Evolutionary conservation across 2,888 invertebrate species (phyloP).

Genomic region (Polyommatus icarus): DNA sequence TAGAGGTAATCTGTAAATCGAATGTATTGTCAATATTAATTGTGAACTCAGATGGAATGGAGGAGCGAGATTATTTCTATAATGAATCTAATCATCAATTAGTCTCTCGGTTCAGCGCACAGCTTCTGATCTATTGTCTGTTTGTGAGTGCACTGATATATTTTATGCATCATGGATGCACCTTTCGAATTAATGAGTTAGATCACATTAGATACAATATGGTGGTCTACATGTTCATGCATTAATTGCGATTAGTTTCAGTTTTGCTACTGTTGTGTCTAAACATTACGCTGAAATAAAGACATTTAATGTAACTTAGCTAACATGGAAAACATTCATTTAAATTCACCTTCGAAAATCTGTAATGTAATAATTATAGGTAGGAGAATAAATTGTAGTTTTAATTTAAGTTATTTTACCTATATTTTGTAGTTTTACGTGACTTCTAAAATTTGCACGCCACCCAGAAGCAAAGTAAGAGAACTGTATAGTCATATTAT

Average conservation of each 20-base stretch:
- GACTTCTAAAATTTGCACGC: too few species aligned
- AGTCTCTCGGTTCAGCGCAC: slow-evolving; percentile 39
- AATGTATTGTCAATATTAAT: slow-evolving; percentile 38
- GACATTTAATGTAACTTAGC: background rate
- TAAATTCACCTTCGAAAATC: too few species aligned
- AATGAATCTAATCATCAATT: slow-evolving; percentile 41
- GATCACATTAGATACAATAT: slow-evolving; percentile 15
- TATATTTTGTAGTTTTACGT: too few species aligned
- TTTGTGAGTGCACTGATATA: slow-evolving; percentile 30
- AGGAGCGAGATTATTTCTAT: slow-evolving; percentile 39
- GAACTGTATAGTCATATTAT: too few species aligned
- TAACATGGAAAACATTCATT: too few species aligned
- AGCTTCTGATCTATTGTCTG: slow-evolving; percentile 36
- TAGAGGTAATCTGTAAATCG: slow-evolving; percentile 34
- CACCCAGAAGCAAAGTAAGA: too few species aligned
- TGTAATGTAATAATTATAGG: too few species aligned
- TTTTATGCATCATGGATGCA: slow-evolving; percentile 31
- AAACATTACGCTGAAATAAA: background rate
- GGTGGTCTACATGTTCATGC: background rate
- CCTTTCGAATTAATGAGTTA: slow-evolving; percentile 19
- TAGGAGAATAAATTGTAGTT: too few species aligned
- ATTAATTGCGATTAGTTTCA: background rate
- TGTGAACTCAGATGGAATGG: slow-evolving; percentile 39
- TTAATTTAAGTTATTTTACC: too few species aligned
- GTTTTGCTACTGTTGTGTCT: background rate